phyloP scores from a whole-genome alignment of 2,888 invertebrate genomes.

The Frankliniella intonsa region DNA sequence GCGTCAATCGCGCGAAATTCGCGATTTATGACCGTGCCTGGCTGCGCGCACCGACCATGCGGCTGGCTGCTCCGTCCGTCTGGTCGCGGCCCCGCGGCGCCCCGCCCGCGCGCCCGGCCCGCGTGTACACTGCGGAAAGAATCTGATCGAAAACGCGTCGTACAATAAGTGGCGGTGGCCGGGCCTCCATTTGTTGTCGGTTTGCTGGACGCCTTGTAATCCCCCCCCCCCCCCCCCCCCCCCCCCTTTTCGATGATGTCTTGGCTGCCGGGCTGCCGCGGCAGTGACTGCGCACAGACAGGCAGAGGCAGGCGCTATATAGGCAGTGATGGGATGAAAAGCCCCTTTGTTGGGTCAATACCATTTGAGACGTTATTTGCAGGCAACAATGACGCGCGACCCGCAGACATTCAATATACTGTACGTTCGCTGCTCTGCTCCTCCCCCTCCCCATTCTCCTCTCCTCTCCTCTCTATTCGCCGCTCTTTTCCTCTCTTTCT shows the following conservation, averaged over 20 bases:
- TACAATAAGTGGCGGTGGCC: too few relatives aligned
- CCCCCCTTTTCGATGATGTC: neutral
- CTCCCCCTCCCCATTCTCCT: neutral
- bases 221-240: neutral
- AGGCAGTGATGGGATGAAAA: neutral
- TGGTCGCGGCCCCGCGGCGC: neutral
- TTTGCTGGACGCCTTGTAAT: too few relatives aligned
- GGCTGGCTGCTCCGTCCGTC: neutral
- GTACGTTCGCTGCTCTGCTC: neutral
- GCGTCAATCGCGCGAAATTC: neutral
- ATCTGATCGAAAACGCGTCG: too few relatives aligned
- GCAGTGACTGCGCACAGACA: conserved; percentile 5
- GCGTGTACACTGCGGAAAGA: too few relatives aligned
- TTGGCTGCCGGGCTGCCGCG: neutral
- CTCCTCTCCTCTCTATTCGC: neutral
- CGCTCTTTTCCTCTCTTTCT: neutral
- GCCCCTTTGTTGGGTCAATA: conserved; percentile 12
- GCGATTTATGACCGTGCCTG: neutral
- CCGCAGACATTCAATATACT: conserved; percentile 7
- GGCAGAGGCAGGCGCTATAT: neutral
- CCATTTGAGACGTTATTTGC: conserved; percentile 7
- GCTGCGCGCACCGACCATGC: neutral
- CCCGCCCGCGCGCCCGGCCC: too few relatives aligned
- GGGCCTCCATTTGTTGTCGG: neutral
- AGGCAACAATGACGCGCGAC: conserved; percentile 14